Evolutionary conservation across 2,113 vertebrate genomes (phyloP).

Genomic region (Cygnus buccinator): DNA sequence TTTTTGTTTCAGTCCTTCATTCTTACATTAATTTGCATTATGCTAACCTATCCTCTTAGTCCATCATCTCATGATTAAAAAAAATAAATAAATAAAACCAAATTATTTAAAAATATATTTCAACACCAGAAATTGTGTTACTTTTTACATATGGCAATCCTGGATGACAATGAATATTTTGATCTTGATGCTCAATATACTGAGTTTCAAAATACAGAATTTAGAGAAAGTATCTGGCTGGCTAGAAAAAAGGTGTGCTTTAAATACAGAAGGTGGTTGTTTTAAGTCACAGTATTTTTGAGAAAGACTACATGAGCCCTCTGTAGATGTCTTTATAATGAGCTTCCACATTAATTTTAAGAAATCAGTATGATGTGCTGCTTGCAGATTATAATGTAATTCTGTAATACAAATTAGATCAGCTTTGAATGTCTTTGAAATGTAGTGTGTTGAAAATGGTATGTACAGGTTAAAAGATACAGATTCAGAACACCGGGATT

Average conservation of each 20-base stretch:
- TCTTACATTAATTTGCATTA: neutral
- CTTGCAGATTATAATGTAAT: slow-evolving; percentile 70
- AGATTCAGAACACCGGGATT: slow-evolving; percentile 77
- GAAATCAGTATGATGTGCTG: slow-evolving; percentile 65
- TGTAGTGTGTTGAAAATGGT: slow-evolving; percentile 74
- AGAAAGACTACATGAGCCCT: slow-evolving; percentile 27
- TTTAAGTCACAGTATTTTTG: slow-evolving; percentile 22
- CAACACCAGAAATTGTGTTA: neutral
- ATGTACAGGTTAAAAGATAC: slow-evolving; percentile 78
- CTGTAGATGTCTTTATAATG: slow-evolving; percentile 51
- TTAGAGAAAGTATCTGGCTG: neutral
- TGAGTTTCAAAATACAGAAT: neutral
- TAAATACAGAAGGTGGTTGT: neutral
- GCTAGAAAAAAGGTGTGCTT: neutral
- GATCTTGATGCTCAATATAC: neutral
- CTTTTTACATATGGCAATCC: neutral
- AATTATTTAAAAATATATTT: neutral
- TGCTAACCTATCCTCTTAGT: neutral
- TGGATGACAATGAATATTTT: neutral
- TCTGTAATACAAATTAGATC: slow-evolving; percentile 77
- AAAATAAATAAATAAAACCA: too few relatives aligned
- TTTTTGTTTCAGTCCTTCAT: neutral
- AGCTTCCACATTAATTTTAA: slow-evolving; percentile 69
- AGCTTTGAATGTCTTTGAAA: slow-evolving; percentile 77
- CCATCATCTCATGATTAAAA: neutral